Evolutionary conservation across 2,113 vertebrate genomes (phyloP).

Genomic region (Phaethornis superciliosus): DNA sequence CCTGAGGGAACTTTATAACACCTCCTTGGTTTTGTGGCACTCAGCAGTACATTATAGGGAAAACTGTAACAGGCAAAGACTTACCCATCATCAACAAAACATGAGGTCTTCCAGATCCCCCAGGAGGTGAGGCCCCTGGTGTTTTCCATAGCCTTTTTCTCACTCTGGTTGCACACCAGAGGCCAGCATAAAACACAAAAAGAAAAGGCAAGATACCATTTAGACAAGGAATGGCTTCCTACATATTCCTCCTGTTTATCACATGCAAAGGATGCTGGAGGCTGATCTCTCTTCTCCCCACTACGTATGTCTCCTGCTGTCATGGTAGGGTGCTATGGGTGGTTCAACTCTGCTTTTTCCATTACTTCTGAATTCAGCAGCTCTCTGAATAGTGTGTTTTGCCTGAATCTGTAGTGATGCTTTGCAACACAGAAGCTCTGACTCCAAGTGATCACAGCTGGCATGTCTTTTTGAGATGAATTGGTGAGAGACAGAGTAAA

Average conservation of each 20-base stretch:
- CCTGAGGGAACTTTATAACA: slow-evolving; percentile 15
- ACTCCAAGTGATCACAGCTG: slow-evolving; percentile 59
- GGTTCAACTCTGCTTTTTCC: background rate
- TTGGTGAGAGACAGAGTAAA: slow-evolving; percentile 64
- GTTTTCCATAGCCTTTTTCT: background rate
- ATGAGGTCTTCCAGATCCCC: background rate
- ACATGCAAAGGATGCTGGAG: fast-evolving
- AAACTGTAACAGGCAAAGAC: background rate
- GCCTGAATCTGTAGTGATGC: slow-evolving; percentile 25
- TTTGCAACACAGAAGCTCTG: slow-evolving; percentile 20
- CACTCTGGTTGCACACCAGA: background rate
- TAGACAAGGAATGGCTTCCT: background rate
- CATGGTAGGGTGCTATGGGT: background rate
- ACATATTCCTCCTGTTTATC: fast-evolving
- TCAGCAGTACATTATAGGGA: background rate
- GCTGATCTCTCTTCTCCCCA: background rate
- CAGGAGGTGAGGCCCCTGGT: background rate
- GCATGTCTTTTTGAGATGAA: slow-evolving; percentile 41
- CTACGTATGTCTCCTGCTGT: fast-evolving
- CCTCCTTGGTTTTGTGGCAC: background rate
- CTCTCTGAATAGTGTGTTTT: background rate
- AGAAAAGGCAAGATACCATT: background rate
- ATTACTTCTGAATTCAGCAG: background rate
- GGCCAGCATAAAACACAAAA: background rate
- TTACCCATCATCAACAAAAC: background rate